Evolutionary conservation across 1,140 invertebrate genomes (phyloP).

Genomic region (Sminthurinus signatus): DNA sequence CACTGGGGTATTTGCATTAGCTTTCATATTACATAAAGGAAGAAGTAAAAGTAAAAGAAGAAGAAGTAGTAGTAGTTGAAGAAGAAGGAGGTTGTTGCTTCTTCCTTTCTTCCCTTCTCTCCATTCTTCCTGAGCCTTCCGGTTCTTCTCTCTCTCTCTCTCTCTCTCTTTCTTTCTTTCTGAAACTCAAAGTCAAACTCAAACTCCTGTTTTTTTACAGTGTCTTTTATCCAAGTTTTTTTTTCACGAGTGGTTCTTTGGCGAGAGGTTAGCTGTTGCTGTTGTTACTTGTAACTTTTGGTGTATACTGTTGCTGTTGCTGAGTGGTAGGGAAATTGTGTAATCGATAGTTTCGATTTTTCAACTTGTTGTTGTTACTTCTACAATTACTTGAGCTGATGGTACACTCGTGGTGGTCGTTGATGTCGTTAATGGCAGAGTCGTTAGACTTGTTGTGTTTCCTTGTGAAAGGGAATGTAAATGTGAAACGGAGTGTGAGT

Average conservation of each 20-base stretch:
- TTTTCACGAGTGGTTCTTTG: too few relatives aligned
- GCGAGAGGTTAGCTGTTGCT: not conserved
- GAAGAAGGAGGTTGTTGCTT: not conserved
- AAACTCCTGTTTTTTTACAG: slow-evolving; percentile 8
- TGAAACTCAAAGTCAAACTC: too few relatives aligned
- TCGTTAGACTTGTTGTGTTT: too few relatives aligned
- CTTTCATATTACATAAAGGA: too few relatives aligned
- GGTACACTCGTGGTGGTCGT: not conserved
- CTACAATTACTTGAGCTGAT: slow-evolving; percentile 23
- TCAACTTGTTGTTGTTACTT: slow-evolving; percentile 31
- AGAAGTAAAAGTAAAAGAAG: too few relatives aligned
- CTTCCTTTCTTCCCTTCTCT: not conserved
- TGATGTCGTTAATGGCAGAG: not conserved
- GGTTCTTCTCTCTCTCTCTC: too few relatives aligned
- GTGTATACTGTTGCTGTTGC: not conserved
- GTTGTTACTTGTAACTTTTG: not conserved
- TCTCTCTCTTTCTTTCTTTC: slow-evolving; percentile 1
- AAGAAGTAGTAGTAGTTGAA: too few relatives aligned
- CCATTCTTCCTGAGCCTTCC: too few relatives aligned
- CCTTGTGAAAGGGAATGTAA: too few relatives aligned
- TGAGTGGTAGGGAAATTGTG: slow-evolving; percentile 13
- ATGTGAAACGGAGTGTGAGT: too few relatives aligned
- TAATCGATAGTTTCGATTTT: slow-evolving; percentile 33
- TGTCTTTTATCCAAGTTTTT: too few relatives aligned
- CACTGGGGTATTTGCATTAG: too few relatives aligned